phyloP scores from a whole-genome alignment of 2,113 vertebrate genomes.

The Hypanus sabinus region DNA sequence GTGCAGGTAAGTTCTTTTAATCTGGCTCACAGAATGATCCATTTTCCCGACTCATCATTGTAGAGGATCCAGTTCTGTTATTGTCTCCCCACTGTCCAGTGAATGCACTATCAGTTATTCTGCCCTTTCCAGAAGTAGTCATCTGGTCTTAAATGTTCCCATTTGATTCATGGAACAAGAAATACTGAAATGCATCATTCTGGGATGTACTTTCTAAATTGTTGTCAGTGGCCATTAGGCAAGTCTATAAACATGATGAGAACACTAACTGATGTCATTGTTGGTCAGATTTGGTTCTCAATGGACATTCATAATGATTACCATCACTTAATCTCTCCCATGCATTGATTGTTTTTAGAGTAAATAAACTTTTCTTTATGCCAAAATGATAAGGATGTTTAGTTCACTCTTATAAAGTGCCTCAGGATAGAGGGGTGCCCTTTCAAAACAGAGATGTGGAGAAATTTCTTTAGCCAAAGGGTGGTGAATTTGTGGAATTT shows the following conservation, averaged over 20 bases:
- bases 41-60: not conserved
- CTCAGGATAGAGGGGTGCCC: no score
- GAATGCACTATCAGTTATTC: not conserved
- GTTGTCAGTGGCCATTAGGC: conserved; percentile 49
- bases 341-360: not conserved
- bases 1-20: conserved; percentile 69
- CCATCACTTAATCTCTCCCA: not conserved
- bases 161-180: not conserved
- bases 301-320: not conserved
- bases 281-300: not conserved
- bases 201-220: conserved; percentile 36
- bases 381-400: not conserved
- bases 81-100: no score
- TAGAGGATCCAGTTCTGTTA: not conserved
- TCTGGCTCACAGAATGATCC: not conserved
- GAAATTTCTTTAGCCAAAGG: no score
- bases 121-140: not conserved
- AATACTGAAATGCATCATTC: not conserved
- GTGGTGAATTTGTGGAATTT: no score
- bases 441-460: no score
- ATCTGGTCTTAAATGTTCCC: not conserved
- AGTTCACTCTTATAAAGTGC: not conserved
- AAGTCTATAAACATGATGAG: conserved; percentile 55
- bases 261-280: conserved; percentile 43
- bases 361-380: not conserved